Evolutionary conservation across 2,797 vertebrate genomes (phyloP).

Genomic region (Lagorchestes hirsutus): DNA sequence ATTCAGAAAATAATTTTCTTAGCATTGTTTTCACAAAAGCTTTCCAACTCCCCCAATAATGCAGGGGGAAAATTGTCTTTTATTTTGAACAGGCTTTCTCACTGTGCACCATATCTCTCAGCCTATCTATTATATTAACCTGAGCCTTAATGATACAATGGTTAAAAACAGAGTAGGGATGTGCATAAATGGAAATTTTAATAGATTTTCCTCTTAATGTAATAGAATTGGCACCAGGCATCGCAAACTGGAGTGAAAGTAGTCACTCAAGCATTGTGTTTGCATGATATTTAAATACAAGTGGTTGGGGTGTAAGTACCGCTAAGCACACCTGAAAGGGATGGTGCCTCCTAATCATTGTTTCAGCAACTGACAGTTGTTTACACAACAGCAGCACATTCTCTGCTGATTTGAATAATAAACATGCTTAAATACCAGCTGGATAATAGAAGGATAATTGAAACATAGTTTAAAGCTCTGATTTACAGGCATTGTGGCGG

Average conservation of each 20-base stretch:
- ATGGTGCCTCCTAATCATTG: conserved; percentile 93
- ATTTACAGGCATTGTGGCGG: conserved; percentile 88
- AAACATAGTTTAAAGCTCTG: conserved; percentile 96
- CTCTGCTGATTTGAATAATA: conserved; percentile 94
- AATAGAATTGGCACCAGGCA: conserved; percentile 91
- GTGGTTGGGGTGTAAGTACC: conserved; percentile 93
- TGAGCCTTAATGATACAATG: conserved; percentile 92
- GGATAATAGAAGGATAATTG: conserved; percentile 97
- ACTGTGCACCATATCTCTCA: conserved; percentile 82
- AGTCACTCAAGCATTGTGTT: conserved; percentile 93
- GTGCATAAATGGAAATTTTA: conserved; percentile 95
- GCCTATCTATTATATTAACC: conserved; percentile 90
- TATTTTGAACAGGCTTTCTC: conserved; percentile 87
- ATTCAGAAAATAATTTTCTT: conserved; percentile 87
- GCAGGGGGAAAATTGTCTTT: conserved; percentile 87
- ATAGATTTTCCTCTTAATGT: conserved; percentile 95
- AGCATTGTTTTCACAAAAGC: conserved; percentile 87
- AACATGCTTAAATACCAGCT: conserved; percentile 94
- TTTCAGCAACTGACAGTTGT: conserved; percentile 94
- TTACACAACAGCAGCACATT: conserved; percentile 92
- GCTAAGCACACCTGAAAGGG: conserved; percentile 92
- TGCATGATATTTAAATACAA: conserved; percentile 95
- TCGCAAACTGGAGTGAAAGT: conserved; percentile 89
- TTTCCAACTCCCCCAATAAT: conserved; percentile 86
- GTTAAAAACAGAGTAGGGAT: conserved; percentile 93